Evolutionary conservation across 2,797 vertebrate species (phyloP).

Genomic region (Hydrophis major): DNA sequence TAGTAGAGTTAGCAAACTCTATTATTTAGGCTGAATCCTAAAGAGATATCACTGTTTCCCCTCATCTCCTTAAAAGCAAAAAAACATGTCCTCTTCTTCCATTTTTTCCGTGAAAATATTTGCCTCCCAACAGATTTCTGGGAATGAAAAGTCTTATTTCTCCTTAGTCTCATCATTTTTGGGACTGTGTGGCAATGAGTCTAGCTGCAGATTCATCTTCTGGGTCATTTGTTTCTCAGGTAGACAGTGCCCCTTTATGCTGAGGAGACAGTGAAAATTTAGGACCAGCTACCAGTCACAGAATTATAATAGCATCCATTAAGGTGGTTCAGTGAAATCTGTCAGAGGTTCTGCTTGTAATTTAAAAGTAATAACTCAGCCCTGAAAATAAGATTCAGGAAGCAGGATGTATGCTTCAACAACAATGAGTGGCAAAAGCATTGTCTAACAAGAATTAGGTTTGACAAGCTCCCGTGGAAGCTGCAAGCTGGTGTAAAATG

Average conservation of each 20-base stretch:
- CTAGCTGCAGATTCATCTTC: neutral
- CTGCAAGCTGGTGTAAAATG: neutral
- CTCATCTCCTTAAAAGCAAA: neutral
- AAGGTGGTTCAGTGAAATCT: slow-evolving; percentile 53
- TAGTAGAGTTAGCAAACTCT: neutral
- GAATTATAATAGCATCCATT: slow-evolving; percentile 58
- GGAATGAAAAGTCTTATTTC: neutral
- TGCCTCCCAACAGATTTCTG: neutral
- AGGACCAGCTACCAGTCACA: slow-evolving; percentile 43
- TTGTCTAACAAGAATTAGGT: neutral
- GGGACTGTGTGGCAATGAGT: neutral
- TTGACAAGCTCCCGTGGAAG: neutral
- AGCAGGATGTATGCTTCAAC: slow-evolving; percentile 3
- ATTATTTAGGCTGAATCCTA: neutral
- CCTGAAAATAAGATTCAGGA: slow-evolving; percentile 45
- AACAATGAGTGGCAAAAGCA: neutral
- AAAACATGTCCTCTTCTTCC: neutral
- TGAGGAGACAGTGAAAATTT: slow-evolving; percentile 47
- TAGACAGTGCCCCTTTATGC: slow-evolving; percentile 56
- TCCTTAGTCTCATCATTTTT: neutral
- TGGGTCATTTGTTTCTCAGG: slow-evolving; percentile 40
- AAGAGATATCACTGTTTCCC: neutral
- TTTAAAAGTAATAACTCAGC: slow-evolving; percentile 54
- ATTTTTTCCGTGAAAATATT: neutral
- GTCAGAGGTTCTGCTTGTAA: slow-evolving; percentile 49